phyloP scores from a whole-genome alignment of 2,797 vertebrate species.

The Meriones psammophilus region DNA sequence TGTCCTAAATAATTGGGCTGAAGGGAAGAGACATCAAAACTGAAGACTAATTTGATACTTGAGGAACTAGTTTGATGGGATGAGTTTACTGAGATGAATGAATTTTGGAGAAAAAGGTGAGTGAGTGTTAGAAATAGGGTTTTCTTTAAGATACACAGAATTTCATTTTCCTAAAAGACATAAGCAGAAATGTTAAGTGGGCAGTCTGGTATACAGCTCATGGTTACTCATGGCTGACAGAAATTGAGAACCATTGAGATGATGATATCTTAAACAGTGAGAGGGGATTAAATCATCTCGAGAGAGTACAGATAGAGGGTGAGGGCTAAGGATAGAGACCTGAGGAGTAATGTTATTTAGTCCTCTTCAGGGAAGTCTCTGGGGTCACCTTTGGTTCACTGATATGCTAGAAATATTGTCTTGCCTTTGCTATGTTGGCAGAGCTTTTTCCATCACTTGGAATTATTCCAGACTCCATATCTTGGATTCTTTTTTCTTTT shows the following conservation, averaged over 20 bases:
- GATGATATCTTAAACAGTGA: slow-evolving; percentile 42
- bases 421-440: not conserved
- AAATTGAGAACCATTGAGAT: slow-evolving; percentile 47
- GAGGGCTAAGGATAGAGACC: not conserved
- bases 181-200: slow-evolving; percentile 21
- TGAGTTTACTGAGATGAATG: not conserved
- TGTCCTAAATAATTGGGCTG: not conserved
- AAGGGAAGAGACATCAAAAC: not conserved
- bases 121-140: not conserved
- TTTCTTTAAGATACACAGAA: slow-evolving; percentile 22
- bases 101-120: not conserved
- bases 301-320: not conserved
- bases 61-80: not conserved
- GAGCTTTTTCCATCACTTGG: not conserved
- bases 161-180: slow-evolving; percentile 9
- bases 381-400: not conserved
- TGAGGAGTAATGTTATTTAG: not conserved
- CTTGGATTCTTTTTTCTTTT: not conserved
- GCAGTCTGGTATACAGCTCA: slow-evolving; percentile 8
- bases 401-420: not conserved
- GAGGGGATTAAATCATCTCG: not conserved
- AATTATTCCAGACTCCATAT: not conserved
- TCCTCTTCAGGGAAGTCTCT: not conserved
- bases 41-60: not conserved
- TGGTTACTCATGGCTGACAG: not conserved